Evolutionary conservation across 2,797 vertebrate species (phyloP), one percentile per base, ranked within the genome.

Genomic region (Coilia nasus): DNA sequence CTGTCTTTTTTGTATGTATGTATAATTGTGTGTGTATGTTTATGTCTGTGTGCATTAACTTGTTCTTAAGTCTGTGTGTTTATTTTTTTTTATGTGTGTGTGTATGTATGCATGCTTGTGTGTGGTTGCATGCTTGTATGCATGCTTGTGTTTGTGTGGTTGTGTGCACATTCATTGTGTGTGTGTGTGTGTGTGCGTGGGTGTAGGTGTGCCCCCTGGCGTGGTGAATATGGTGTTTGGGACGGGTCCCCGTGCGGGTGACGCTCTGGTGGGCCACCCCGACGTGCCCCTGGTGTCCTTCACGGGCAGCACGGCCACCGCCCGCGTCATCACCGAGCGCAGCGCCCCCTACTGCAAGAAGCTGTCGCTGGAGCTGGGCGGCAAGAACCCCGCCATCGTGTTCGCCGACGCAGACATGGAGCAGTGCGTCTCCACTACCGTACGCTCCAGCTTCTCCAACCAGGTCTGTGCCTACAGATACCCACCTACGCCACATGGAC

Each of bases 221-320:
- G 98, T 99, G 11, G 95, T 99, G 86, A 99, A 99, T 28, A 87
- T 99, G 0, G 94, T 99, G 2, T 98, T 99, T 47, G 98, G 98
- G 35, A 95, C 90, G 0, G 98, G 98, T 0, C 88, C 95, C 0
- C 94, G 84, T 86, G 97, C 95, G 0, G 98, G 98, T 0, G 96
- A 97, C 4, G 97, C 97, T 10, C 94, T 99, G 0, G 97, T 98
- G 11, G 96, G 95, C 64, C 98, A 99, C 60, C 97, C 97, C 0
- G 96, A 98, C 0, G 96, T 99, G 41, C 97, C 97, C 0, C 75
- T 99, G 85, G 93, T 99, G 90, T 99, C 98, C 81, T 99, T 99
- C 93, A 99, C 98, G 0, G 98, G 98, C 28, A 99, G 98, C 91
- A 98, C 98, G 0, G 93, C 95, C n/a, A 99, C 98, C 0, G 98